phyloP scores from a whole-genome alignment of 2,113 vertebrate species.

The Neotragus pygmaeus region DNA sequence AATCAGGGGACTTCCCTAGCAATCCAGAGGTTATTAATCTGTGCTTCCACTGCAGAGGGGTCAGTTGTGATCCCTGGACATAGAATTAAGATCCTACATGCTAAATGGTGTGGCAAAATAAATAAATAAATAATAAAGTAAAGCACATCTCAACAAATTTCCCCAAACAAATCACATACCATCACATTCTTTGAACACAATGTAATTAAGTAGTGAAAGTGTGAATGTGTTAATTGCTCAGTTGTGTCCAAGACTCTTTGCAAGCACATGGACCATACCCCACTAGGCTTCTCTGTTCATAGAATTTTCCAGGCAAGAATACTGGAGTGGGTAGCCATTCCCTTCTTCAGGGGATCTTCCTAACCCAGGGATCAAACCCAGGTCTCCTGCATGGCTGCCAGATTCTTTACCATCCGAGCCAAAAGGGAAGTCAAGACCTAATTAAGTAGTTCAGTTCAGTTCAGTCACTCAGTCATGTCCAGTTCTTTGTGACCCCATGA shows the following conservation, averaged over 20 bases:
- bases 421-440: not conserved
- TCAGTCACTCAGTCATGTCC: too few relatives aligned
- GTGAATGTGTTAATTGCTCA: not conserved
- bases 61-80: not conserved
- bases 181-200: not conserved
- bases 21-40: not conserved
- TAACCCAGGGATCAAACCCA: not conserved
- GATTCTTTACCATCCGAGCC: not conserved
- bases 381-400: not conserved
- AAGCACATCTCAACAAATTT: not conserved
- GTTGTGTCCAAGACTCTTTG: not conserved
- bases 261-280: fast-evolving
- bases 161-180: not conserved
- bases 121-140: not conserved
- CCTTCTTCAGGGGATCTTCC: not conserved
- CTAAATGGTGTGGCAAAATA: not conserved
- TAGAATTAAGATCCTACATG: not conserved
- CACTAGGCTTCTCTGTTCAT: not conserved
- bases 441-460: too few relatives aligned
- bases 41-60: not conserved
- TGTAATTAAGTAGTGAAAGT: not conserved
- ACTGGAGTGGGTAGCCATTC: not conserved
- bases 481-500: too few relatives aligned
- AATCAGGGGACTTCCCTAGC: not conserved
- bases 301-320: not conserved